Percentiles rank a stretch among this genome's conserved stretches.
Evolutionary conservation across 2,797 vertebrate genomes (phyloP).

Genomic region (Chelon labrosus): DNA sequence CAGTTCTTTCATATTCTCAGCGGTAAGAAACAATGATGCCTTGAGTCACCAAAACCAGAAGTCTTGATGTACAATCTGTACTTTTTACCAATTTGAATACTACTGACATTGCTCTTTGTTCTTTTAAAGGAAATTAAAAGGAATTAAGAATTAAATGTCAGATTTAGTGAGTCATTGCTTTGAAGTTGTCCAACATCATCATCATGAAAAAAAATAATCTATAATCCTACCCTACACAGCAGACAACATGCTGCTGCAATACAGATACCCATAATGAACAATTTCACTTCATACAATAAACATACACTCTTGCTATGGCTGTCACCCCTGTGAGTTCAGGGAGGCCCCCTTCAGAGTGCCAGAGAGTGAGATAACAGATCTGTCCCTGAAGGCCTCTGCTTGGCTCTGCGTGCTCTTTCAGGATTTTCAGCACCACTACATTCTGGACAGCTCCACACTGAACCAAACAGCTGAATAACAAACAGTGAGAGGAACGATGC

Average conservation of each 20-base stretch:
- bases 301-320: slow-evolving; percentile 10
- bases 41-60: neutral
- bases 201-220: neutral
- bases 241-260: neutral
- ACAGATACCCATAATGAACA: slow-evolving; percentile 26
- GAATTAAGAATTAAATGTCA: neutral
- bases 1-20: neutral
- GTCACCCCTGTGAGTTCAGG: slow-evolving; percentile 30
- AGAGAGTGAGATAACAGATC: slow-evolving; percentile 58
- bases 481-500: neutral
- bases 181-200: neutral
- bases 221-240: neutral
- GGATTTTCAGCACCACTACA: slow-evolving; percentile 68
- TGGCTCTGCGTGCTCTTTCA: slow-evolving; percentile 45
- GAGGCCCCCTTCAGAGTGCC: slow-evolving; percentile 57
- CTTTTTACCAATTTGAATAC: slow-evolving; percentile 2
- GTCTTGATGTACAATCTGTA: neutral
- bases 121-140: neutral
- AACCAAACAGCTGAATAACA: slow-evolving; percentile 39
- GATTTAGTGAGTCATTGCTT: neutral
- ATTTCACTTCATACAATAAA: slow-evolving; percentile 41
- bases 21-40: neutral
- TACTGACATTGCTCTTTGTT: neutral
- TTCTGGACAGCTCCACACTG: slow-evolving; percentile 61
- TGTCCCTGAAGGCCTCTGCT: slow-evolving; percentile 53